Base-by-base conservation (phyloP, 1,140 invertebrate genomes). In the Pseudomyrmex dendroicus region DNA sequence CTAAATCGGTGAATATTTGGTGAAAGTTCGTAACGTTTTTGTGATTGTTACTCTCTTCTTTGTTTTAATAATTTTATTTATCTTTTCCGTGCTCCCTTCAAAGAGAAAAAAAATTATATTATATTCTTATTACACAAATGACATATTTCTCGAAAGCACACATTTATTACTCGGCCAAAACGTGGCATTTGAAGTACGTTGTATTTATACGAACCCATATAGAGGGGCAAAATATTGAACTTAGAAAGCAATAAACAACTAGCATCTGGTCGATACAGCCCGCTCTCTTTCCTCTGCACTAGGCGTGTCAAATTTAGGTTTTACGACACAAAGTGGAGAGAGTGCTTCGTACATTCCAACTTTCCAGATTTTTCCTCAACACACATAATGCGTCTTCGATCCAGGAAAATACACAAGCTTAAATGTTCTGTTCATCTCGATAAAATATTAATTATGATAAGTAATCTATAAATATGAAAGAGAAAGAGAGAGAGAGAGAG, bases 201-300 rank as follows among this genome's bases (percentile, higher is more conserved):
- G 10, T 64, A 64, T 74, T 74, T 74, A 74, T 63, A 35, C 7
- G 46, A 2, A 8, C 3, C 10, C n/a, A 17, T 17, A 74, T 20
- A 74, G 25, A 15, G 22, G 35, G 15, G n/a, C 73, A 5, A 74
- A 74, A 73, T 73, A 61, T 73, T 62, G 20, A 13, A 74, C 59
- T 74, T 63, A 50, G n/a, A 64, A 64, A 64, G 46, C 35, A 64
- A 64, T 74, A 74, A 74, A 74, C 15, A 63, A 52, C 22, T 52
- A 35, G 46, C 73, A 74, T 64, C 73, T 74, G 73, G 57, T 13
- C 52, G 68, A 72, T 74, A 74, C 50, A 44, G 73, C 20, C 44
- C 13, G 35, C 20, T 50, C 22, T 74, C 46, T 46, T 74, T 74
- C 17, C 20, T 35, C 4, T 52, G 48, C n/a, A 35, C 46, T 20